Evolutionary conservation across 2,113 vertebrate genomes (phyloP), one percentile per base, ranked within the genome.

Genomic region (Beaufortia kweichowensis): DNA sequence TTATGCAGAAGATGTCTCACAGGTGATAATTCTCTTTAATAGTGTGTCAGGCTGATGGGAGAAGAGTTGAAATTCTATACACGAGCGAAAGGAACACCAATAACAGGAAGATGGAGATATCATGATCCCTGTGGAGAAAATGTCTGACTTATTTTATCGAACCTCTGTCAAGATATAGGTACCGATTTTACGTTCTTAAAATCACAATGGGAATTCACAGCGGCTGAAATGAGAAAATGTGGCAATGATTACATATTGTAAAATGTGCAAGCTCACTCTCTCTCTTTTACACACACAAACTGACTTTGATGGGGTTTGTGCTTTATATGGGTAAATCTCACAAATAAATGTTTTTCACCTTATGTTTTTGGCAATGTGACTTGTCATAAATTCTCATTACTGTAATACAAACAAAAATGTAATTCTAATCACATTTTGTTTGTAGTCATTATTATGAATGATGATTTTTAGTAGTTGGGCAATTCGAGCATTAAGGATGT

Each of bases 211-310:
- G 1, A 14, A 61, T 55, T 53, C 39, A 41, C 31, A 26, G 29
- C 6, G 26, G 31, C 14, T 31, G 33, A 8, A 56, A 12, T 76
- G 24, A 39, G 61, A 64, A 57, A 65, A 26, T 19, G 19, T 53
- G 31, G 50, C 59, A 81, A 80, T 60, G 72, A n/a, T 57, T 63
- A 48, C 77, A 75, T 65, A 75, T 19, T 82, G 39, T 56, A 50
- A 79, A 41, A 53, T 43, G n/a, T 31, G 53, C 31, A 53, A 26
- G 50, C 23, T 64, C 26, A 76, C 29, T 41, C 21, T 31, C 31
- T 6, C 21, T 62, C n/a, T 23, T 14, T 3, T 15, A 35, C 4
- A 23, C 56, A 70, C 19, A 41, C 55, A 50, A 5, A 39, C 35
- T 39, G 35, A 10, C 33, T 39, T 39, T 39, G 35, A 26, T 61